phyloP scores from a whole-genome alignment of 2,888 invertebrate species.

The Agonum fuliginosum region DNA sequence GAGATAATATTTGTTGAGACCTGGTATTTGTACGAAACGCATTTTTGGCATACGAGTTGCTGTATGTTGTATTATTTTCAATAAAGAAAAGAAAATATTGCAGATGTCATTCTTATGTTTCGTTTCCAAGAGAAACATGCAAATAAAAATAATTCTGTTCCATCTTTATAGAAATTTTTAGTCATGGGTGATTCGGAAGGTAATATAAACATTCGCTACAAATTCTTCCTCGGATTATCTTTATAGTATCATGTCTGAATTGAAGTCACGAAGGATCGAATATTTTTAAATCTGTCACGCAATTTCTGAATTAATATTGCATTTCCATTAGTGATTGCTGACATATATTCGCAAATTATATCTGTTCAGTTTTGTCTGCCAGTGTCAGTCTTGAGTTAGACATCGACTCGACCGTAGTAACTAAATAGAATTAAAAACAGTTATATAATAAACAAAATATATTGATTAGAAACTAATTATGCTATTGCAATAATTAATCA shows the following conservation, averaged over 20 bases:
- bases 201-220: conserved; percentile 33
- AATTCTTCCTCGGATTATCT: conserved; percentile 5
- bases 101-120: no score
- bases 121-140: not conserved
- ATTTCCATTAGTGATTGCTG: conserved; percentile 50
- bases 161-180: conserved; percentile 18
- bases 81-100: not conserved
- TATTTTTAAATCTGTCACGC: conserved; percentile 40
- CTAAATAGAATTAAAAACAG: not conserved
- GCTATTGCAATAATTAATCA: not conserved
- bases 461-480: no score
- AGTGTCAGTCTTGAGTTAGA: conserved; percentile 12
- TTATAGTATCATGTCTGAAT: conserved; percentile 39
- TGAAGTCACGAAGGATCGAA: conserved; percentile 38
- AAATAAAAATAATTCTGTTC: conserved; percentile 9
- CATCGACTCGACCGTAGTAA: not conserved
- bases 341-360: conserved; percentile 37
- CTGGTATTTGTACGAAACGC: conserved; percentile 66
- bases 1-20: conserved; percentile 68
- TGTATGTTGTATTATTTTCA: conserved; percentile 45
- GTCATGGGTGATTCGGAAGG: conserved; percentile 41
- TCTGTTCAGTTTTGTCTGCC: not conserved
- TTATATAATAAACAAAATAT: not conserved
- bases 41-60: conserved; percentile 66
- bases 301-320: conserved; percentile 48